Evolutionary conservation across 2,797 vertebrate species (phyloP).

Genomic region (Betta splendens): DNA sequence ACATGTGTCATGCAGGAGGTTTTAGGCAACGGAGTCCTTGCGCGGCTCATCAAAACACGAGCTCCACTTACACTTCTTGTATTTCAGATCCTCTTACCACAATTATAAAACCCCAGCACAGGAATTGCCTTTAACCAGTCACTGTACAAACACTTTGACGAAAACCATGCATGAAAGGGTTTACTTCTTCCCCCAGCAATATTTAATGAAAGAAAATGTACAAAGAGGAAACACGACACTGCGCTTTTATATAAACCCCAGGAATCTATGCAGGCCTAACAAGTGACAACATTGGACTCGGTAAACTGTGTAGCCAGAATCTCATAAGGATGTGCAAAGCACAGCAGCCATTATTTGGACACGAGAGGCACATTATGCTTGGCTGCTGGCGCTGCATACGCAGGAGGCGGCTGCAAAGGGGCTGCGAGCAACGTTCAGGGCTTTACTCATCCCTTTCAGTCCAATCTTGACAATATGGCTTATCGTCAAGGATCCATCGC

Average conservation of each 20-base stretch:
- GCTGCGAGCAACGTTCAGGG: slow-evolving; percentile 33
- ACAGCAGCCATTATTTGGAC: slow-evolving; percentile 59
- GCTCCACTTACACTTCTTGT: slow-evolving; percentile 48
- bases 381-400: slow-evolving; percentile 50
- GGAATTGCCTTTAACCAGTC: slow-evolving; percentile 61
- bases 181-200: slow-evolving; percentile 32
- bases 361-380: slow-evolving; percentile 56
- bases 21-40: slow-evolving; percentile 50
- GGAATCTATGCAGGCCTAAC: slow-evolving; percentile 54
- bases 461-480: slow-evolving; percentile 59
- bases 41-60: slow-evolving; percentile 60
- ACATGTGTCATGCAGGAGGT: slow-evolving; percentile 33
- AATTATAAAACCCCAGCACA: slow-evolving; percentile 41
- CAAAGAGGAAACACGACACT: slow-evolving; percentile 55
- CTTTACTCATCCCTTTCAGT: slow-evolving; percentile 37
- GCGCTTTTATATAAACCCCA: slow-evolving; percentile 43
- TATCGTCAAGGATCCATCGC: slow-evolving; percentile 53
- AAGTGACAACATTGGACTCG: slow-evolving; percentile 51
- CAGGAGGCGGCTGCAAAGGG: slow-evolving; percentile 48
- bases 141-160: slow-evolving; percentile 53
- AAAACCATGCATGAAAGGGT: slow-evolving; percentile 56
- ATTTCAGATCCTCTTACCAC: slow-evolving; percentile 43
- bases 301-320: slow-evolving; percentile 55
- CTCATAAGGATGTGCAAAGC: slow-evolving; percentile 49
- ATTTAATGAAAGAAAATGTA: slow-evolving; percentile 53